Percentiles rank a stretch among this genome's conserved stretches.
Evolutionary conservation across 2,888 invertebrate species (phyloP).

Genomic region (Polymixis flavicincta): DNA sequence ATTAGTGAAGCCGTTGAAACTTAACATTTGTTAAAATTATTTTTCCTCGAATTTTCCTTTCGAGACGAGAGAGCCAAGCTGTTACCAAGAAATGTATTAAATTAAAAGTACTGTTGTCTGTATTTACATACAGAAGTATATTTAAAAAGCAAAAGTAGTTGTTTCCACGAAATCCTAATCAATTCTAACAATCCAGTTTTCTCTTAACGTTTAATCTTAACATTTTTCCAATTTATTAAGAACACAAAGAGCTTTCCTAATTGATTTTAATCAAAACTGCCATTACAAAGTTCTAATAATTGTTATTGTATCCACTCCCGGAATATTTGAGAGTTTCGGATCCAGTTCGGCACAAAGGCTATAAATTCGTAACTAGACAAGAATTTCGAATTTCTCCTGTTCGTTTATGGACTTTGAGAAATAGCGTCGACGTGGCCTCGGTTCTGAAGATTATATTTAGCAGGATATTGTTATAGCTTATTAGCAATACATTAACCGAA

Average conservation of each 20-base stretch:
- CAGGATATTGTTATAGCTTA: constrained; percentile 23
- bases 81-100: background rate
- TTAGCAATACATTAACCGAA: background rate
- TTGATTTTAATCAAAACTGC: constrained; percentile 10
- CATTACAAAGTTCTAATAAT: constrained; percentile 13
- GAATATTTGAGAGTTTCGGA: constrained; percentile 15
- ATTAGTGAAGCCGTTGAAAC: background rate
- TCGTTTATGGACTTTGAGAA: constrained; percentile 28
- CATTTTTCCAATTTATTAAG: background rate
- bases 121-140: background rate
- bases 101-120: background rate
- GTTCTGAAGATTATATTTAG: constrained; percentile 6
- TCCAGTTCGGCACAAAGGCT: constrained; percentile 14
- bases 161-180: background rate
- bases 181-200: background rate
- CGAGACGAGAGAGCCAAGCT: background rate
- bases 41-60: constrained; percentile 3
- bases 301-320: constrained; percentile 15
- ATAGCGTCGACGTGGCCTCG: constrained; percentile 10
- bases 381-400: constrained; percentile 41
- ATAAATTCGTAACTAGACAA: constrained; percentile 45
- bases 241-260: background rate
- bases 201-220: no score
- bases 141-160: background rate
- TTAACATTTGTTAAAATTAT: background rate